Conservation (phyloP, 2,888 invertebrate genomes). For the Chymomyza fuscimana region DNA sequence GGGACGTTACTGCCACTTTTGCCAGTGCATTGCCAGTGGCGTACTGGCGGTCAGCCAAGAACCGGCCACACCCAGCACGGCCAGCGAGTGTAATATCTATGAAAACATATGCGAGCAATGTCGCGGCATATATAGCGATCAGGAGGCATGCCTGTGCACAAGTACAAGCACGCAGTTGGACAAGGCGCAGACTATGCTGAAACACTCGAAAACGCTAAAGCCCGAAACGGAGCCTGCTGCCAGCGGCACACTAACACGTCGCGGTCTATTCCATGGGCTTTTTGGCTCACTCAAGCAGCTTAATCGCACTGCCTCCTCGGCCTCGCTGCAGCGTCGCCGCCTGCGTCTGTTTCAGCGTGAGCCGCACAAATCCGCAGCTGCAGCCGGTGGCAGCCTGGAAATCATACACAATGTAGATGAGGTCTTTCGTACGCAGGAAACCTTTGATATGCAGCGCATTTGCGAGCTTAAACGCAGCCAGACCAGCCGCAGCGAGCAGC, state of each 20-base stretch:
- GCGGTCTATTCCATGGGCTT: slow-evolving; percentile 51
- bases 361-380: slow-evolving; percentile 10
- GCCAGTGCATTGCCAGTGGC: slow-evolving; percentile 76
- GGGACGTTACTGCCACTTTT: slow-evolving; percentile 77
- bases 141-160: slow-evolving; percentile 63
- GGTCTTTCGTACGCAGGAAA: slow-evolving; percentile 77
- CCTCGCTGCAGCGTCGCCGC: slow-evolving; percentile 51
- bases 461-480: slow-evolving; percentile 74
- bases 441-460: slow-evolving; percentile 77
- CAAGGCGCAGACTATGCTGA: slow-evolving; percentile 48
- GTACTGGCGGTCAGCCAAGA: slow-evolving; percentile 34
- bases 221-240: background rate
- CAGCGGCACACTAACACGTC: slow-evolving; percentile 53
- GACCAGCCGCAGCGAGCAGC: slow-evolving; percentile 76
- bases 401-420: slow-evolving; percentile 79
- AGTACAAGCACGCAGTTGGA: background rate
- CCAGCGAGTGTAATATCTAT: slow-evolving; percentile 64
- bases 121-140: slow-evolving; percentile 71
- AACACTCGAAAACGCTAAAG: slow-evolving; percentile 41
- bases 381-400: slow-evolving; percentile 58
- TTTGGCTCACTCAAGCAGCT: slow-evolving; percentile 71
- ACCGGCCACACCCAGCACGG: background rate
- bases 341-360: slow-evolving; percentile 41
- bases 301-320: slow-evolving; percentile 45
- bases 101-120: slow-evolving; percentile 78